Percentiles rank a stretch among this genome's conserved stretches.
phyloP scores from a whole-genome alignment of 2,113 vertebrate species.

The Egretta garzetta region DNA sequence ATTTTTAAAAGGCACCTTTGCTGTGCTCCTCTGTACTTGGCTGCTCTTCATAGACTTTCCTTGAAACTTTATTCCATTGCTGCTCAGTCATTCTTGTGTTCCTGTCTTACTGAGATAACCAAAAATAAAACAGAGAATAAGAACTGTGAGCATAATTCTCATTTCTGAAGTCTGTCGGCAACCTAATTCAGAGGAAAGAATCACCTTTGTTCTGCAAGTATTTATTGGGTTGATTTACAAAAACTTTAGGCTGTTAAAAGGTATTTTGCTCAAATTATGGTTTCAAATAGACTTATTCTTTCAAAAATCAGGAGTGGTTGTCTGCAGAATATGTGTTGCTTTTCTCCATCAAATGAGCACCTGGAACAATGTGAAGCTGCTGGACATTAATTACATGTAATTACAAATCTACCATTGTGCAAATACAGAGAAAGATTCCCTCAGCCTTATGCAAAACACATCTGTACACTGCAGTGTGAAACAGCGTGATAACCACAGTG shows the following conservation, averaged over 20 bases:
- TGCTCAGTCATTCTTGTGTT: background rate
- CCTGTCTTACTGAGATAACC: background rate
- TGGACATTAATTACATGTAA: background rate
- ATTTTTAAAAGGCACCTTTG: background rate
- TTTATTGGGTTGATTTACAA: background rate
- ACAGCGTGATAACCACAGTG: background rate
- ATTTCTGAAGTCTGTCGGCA: background rate
- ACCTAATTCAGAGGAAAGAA: background rate
- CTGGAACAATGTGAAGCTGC: background rate
- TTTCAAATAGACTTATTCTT: background rate
- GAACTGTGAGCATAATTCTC: background rate
- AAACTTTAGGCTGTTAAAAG: background rate
- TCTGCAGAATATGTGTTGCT: background rate
- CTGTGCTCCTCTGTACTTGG: rapidly evolving
- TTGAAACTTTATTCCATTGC: background rate
- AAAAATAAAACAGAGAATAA: background rate
- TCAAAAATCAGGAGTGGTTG: background rate
- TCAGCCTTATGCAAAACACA: background rate
- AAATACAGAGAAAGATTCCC: background rate
- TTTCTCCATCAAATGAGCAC: background rate
- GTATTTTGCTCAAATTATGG: background rate
- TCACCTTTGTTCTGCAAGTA: background rate
- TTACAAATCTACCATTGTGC: background rate
- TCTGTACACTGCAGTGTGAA: background rate
- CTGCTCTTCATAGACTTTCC: background rate